phyloP scores from a whole-genome alignment of 2,797 vertebrate species.

The Anniella stebbinsi region DNA sequence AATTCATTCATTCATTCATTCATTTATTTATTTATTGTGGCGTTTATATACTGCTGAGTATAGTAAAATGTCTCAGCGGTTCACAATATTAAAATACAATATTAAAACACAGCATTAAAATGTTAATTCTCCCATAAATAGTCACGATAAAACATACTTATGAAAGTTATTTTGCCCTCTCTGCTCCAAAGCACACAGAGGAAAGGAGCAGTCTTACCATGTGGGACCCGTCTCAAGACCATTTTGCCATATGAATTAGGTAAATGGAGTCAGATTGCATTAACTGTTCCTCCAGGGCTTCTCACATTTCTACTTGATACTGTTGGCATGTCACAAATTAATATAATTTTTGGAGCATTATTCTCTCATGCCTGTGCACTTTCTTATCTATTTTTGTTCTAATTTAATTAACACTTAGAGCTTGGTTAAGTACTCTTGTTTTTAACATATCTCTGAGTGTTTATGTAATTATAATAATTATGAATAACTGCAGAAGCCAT shows the following conservation, averaged over 20 bases:
- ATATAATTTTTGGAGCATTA: constrained; percentile 1
- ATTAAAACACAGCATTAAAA: too few species aligned
- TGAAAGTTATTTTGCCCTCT: not conserved
- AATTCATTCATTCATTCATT: too few species aligned
- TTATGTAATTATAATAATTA: constrained; percentile 61
- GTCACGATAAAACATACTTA: not conserved
- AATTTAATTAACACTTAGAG: constrained; percentile 46
- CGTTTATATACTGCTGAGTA: too few species aligned
- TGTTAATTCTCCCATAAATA: too few species aligned
- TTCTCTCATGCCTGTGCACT: not conserved
- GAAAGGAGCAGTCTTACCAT: not conserved
- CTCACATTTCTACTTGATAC: not conserved
- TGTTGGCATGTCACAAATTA: not conserved
- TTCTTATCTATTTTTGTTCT: constrained; percentile 30
- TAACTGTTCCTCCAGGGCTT: not conserved
- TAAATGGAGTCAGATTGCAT: not conserved
- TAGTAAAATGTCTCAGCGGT: too few species aligned
- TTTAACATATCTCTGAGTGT: constrained; percentile 34
- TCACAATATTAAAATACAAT: too few species aligned
- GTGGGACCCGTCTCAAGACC: not conserved
- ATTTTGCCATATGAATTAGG: not conserved
- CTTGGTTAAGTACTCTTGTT: constrained; percentile 38
- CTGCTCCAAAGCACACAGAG: not conserved
- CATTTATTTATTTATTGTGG: not conserved
- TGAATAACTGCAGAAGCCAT: constrained; percentile 52